Evolutionary conservation across 1,140 invertebrate species (phyloP).

Genomic region (Tenebrio molitor): DNA sequence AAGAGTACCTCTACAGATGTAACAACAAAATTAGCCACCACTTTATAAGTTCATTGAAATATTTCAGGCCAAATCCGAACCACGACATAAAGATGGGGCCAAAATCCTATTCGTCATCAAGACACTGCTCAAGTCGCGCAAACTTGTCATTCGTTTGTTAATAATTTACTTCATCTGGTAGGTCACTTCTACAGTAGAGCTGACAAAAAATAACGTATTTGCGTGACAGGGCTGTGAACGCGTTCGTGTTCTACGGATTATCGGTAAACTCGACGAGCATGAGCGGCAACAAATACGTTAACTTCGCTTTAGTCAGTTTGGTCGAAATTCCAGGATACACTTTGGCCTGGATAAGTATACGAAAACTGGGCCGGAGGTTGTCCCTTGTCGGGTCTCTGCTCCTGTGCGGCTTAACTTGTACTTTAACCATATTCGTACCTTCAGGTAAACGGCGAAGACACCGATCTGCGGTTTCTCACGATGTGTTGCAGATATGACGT

Average conservation of each 20-base stretch:
- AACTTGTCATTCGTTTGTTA: conserved; percentile 66
- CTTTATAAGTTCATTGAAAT: too few relatives aligned
- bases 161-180: conserved; percentile 71
- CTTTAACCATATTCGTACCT: conserved; percentile 66
- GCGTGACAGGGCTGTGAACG: conserved; percentile 79
- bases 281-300: conserved; percentile 75
- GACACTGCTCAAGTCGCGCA: conserved; percentile 67
- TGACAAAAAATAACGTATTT: too few relatives aligned
- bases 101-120: conserved; percentile 63
- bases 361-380: conserved; percentile 70
- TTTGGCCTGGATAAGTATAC: conserved; percentile 69
- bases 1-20: conserved; percentile 46
- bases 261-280: conserved; percentile 78
- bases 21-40: not conserved
- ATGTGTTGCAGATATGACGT: conserved; percentile 66
- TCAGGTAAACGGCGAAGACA: conserved; percentile 55
- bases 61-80: too few relatives aligned
- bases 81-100: conserved; percentile 26
- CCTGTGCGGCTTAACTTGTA: conserved; percentile 71
- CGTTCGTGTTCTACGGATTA: conserved; percentile 81
- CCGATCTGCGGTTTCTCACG: too few relatives aligned
- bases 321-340: conserved; percentile 75
- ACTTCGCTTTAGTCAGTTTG: conserved; percentile 72
- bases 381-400: conserved; percentile 70
- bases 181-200: too few relatives aligned